Evolutionary conservation across 1,140 invertebrate genomes (phyloP).

Genomic region (Whitmania pigra): DNA sequence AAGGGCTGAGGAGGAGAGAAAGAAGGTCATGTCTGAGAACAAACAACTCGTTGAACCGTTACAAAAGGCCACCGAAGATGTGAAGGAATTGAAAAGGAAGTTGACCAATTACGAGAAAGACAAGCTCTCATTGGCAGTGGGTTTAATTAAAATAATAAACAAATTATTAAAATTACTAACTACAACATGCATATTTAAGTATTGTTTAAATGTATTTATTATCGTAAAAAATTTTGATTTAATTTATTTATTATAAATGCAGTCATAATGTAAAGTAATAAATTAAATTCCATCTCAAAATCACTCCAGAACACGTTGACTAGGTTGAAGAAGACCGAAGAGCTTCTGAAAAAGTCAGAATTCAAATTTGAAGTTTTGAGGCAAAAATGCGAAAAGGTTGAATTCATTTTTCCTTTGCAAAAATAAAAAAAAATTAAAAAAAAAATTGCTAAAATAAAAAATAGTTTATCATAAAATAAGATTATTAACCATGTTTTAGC

Average conservation of each 20-base stretch:
- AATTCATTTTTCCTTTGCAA: not conserved
- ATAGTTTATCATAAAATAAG: too few relatives aligned
- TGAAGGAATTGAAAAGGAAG: slow-evolving; percentile 56
- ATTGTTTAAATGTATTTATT: too few relatives aligned
- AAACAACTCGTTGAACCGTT: slow-evolving; percentile 58
- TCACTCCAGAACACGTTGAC: slow-evolving; percentile 54
- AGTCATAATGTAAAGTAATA: too few relatives aligned
- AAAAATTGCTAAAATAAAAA: too few relatives aligned
- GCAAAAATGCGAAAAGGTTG: slow-evolving; percentile 61
- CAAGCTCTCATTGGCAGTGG: slow-evolving; percentile 49
- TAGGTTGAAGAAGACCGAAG: slow-evolving; percentile 53
- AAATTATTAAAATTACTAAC: slow-evolving; percentile 6
- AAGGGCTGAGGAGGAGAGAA: slow-evolving; percentile 56
- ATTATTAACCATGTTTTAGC: too few relatives aligned
- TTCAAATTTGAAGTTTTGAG: slow-evolving; percentile 58
- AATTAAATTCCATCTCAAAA: not conserved
- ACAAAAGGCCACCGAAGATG: slow-evolving; percentile 54
- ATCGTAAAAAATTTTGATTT: too few relatives aligned
- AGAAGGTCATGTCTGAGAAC: slow-evolving; percentile 56
- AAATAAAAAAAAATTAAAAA: not conserved
- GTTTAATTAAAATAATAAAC: slow-evolving; percentile 15
- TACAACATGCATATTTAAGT: too few relatives aligned
- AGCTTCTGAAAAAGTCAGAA: slow-evolving; percentile 52
- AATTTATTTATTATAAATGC: too few relatives aligned
- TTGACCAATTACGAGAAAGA: slow-evolving; percentile 69